Evolutionary conservation across 2,113 vertebrate genomes (phyloP), one percentile per base, ranked within the genome.

Genomic region (Conger conger): DNA sequence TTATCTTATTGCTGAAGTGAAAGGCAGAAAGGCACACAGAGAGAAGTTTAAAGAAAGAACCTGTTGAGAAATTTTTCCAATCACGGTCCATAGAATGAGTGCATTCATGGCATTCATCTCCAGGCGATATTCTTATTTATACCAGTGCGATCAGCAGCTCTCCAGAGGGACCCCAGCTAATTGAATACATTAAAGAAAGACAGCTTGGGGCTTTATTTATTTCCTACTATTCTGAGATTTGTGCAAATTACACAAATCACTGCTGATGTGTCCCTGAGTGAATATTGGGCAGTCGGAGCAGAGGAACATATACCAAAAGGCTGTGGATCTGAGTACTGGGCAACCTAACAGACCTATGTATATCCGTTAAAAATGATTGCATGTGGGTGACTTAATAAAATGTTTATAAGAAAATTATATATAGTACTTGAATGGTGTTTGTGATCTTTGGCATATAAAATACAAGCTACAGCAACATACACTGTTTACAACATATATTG

Each of bases 131-230:
- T 94, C 90, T 93, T 92, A 94, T 94, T 93, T 94, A 93, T 94
- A 91, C 93, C 88, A 93, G 91, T 91, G 92, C 88, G 92, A 85
- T 90, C 90, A 89, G 87, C 90, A 90, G 92, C 91, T 94, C 95
- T 95, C 94, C 92, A 93, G 94, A 94, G 94, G 93, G 92, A 94
- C 91, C 92, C 90, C 90, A 89, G 92, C 94, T 95, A 96, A 96
- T 95, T 95, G 95, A 96, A 96, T 95, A 95, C 95, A 95, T 96
- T 96, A 96, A 95, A 94, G 91, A 88, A 89, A 92, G 90, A 54
- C 84, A 88, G 95, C 95, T 92, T 76, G 88, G 89, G 94, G 95
- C 93, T 93, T 93, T 96, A 94, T 95, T 95, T 95, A 94, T 95
- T 94, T 95, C 92, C 92, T 92, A 92, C 92, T 92, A 91, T 93